phyloP scores from a whole-genome alignment of 2,113 vertebrate species.

The Urocynchramus pylzowi region DNA sequence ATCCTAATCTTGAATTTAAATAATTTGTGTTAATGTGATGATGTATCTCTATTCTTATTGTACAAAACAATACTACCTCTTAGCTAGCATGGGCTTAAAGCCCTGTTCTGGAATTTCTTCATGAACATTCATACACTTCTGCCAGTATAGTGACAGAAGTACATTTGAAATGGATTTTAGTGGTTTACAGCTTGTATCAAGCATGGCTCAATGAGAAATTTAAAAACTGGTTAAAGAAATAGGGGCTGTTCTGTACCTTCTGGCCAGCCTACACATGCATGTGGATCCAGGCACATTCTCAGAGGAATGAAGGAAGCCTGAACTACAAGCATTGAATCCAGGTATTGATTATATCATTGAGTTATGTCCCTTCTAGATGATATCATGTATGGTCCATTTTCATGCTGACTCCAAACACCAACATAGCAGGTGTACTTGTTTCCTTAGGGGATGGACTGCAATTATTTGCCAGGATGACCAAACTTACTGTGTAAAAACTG shows the following conservation, averaged over 20 bases:
- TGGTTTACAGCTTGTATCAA: not conserved
- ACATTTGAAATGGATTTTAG: not conserved
- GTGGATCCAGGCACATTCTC: not conserved
- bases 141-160: not conserved
- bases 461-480: not conserved
- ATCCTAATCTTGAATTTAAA: not conserved
- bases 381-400: not conserved
- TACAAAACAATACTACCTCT: not conserved
- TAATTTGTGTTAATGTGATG: not conserved
- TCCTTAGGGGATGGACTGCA: not conserved
- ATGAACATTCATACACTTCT: not conserved
- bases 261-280: not conserved
- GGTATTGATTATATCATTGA: not conserved
- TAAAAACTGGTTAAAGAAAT: not conserved
- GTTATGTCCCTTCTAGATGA: fast-evolving
- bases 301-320: not conserved
- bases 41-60: not conserved
- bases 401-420: not conserved
- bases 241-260: not conserved
- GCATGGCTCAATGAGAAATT: not conserved
- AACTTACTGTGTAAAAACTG: not conserved
- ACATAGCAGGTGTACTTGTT: not conserved
- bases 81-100: not conserved
- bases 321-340: not conserved
- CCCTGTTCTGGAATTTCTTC: not conserved